A percentile compares a stretch with the other conserved stretches of the same genome.
phyloP scores from a whole-genome alignment of 2,113 vertebrate genomes.

The Gasterosteus nipponicus region DNA sequence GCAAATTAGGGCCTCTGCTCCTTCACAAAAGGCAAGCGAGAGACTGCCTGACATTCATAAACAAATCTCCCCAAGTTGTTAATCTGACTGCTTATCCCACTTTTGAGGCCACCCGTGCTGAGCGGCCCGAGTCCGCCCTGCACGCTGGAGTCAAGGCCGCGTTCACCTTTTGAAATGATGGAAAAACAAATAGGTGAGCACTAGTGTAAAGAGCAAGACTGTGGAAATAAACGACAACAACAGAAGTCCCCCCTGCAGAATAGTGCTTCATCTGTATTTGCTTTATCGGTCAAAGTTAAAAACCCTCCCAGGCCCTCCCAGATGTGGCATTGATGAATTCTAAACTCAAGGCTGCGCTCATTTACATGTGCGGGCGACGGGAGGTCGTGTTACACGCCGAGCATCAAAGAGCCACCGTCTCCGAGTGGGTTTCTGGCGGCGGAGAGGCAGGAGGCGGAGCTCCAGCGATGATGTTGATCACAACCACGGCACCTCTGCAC shows the following conservation, averaged over 20 bases:
- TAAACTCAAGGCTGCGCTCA: constrained; percentile 40
- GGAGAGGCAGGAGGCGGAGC: constrained; percentile 41
- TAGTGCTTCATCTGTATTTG: constrained; percentile 30
- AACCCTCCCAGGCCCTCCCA: constrained; percentile 26
- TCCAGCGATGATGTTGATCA: constrained; percentile 27
- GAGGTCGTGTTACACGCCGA: constrained; percentile 30
- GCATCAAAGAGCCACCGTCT: constrained; percentile 46
- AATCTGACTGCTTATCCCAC: constrained; percentile 35
- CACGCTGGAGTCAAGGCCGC: constrained; percentile 63
- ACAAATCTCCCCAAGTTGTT: constrained; percentile 57
- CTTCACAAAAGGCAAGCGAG: constrained; percentile 44
- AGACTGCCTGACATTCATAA: constrained; percentile 60
- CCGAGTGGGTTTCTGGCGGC: background rate
- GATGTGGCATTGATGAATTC: constrained; percentile 58
- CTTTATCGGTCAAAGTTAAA: constrained; percentile 29
- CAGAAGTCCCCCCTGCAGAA: constrained; percentile 22
- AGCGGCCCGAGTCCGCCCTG: background rate
- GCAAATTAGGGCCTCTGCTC: constrained; percentile 68
- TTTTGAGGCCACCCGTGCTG: constrained; percentile 61
- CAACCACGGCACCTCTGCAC: constrained; percentile 9
- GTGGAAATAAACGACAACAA: constrained; percentile 75
- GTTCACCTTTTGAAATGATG: constrained; percentile 53
- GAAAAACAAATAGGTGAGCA: constrained; percentile 73
- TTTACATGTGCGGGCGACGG: constrained; percentile 4
- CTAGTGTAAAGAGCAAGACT: constrained; percentile 39